Evolutionary conservation across 2,888 invertebrate genomes (phyloP).

Genomic region (Dichetophora obliterata): DNA sequence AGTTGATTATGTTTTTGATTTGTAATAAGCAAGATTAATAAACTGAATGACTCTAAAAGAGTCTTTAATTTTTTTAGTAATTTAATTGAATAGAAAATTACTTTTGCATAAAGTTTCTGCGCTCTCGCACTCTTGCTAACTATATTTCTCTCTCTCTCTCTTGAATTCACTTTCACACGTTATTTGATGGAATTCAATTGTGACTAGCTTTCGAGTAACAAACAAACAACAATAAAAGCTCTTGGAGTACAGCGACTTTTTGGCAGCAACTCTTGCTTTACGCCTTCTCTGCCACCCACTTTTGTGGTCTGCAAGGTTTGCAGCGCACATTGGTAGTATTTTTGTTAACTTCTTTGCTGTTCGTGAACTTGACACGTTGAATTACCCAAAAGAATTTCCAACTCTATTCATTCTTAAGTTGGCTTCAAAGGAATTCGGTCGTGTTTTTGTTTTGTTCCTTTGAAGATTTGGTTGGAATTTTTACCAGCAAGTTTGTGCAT

Average conservation of each 20-base stretch:
- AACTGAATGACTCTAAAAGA: neutral
- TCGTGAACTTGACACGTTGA: neutral
- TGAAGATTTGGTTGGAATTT: neutral
- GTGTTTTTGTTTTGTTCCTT: conserved; percentile 36
- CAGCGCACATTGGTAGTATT: neutral
- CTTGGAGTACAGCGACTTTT: no score
- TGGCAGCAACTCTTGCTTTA: neutral
- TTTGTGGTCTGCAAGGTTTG: neutral
- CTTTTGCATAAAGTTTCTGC: neutral
- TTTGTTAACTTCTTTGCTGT: neutral
- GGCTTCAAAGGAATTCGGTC: conserved; percentile 56
- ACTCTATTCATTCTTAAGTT: conserved; percentile 59
- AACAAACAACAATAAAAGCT: neutral
- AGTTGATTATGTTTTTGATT: neutral
- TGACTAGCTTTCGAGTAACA: neutral
- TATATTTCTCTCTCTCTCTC: neutral
- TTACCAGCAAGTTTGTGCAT: conserved; percentile 48
- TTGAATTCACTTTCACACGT: neutral
- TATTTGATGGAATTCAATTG: neutral
- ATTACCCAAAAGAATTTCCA: conserved; percentile 49
- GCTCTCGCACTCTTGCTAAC: neutral
- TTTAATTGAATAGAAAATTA: no score
- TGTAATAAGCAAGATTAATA: neutral
- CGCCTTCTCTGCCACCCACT: neutral
- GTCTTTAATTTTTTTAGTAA: no score